A percentile compares a stretch with the other conserved stretches of the same genome.
These are phyloP conservation scores for Agrochola litura DNA, from an alignment of 2,888 invertebrate genomes.

Conservation along the genomic window DNA sequence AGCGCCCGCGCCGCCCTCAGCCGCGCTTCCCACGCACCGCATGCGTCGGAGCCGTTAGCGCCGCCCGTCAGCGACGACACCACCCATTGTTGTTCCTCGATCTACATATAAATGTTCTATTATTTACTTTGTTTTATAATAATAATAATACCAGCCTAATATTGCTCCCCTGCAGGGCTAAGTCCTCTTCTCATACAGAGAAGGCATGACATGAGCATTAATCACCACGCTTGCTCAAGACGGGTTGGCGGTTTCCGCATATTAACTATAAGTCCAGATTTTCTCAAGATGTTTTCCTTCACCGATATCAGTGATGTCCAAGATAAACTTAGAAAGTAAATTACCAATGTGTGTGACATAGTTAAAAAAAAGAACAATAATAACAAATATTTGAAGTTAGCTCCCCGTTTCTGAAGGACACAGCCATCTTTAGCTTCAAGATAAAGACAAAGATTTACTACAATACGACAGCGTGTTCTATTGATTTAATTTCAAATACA, in stretches of 20 bases:
- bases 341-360: too few relatives aligned
- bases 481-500: not conserved
- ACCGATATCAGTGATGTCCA: not conserved
- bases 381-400: not conserved
- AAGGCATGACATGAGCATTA: not conserved
- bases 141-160: not conserved
- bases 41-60: constrained; percentile 69
- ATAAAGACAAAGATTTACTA: too few relatives aligned
- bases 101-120: constrained; percentile 66
- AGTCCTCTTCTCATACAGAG: not conserved
- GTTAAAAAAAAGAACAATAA: not conserved
- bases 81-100: constrained; percentile 87
- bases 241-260: too few relatives aligned
- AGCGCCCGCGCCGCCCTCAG: constrained; percentile 78
- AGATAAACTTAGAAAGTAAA: not conserved
- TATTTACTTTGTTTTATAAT: not conserved
- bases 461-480: not conserved
- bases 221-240: too few relatives aligned
- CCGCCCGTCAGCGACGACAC: constrained; percentile 77
- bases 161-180: too few relatives aligned
- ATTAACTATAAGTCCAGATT: not conserved
- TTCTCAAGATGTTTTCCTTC: not conserved
- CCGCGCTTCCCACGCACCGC: constrained; percentile 80
- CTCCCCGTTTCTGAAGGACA: not conserved
- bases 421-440: not conserved